phyloP scores from a whole-genome alignment of 2,113 vertebrate genomes.

The Meleagris gallopavo region DNA sequence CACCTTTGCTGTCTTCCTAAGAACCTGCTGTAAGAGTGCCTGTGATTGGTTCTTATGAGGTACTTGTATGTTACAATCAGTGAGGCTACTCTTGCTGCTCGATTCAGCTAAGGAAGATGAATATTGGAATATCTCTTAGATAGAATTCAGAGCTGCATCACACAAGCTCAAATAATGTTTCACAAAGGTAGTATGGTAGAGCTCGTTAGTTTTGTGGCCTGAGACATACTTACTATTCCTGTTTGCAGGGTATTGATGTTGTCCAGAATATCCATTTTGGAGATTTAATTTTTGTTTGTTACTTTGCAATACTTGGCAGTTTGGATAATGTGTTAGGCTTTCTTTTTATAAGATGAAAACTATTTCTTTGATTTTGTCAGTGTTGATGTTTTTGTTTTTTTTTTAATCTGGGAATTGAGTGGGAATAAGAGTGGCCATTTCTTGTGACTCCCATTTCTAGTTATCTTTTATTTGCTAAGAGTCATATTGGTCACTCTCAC shows the following conservation, averaged over 20 bases:
- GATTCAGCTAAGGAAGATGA: not conserved
- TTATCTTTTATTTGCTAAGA: conserved; percentile 32
- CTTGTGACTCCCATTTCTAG: conserved; percentile 4
- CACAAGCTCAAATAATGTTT: not conserved
- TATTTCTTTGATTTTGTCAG: not conserved
- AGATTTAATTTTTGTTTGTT: not conserved
- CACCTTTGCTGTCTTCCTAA: not conserved
- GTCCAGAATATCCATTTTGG: not conserved
- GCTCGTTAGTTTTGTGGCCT: not conserved
- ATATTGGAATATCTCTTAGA: not conserved
- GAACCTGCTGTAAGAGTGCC: not conserved
- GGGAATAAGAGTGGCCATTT: not conserved
- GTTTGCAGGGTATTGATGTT: not conserved
- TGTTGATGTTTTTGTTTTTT: not conserved
- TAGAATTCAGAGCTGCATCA: not conserved
- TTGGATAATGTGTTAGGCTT: not conserved
- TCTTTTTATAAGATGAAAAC: not conserved
- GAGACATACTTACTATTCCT: not conserved
- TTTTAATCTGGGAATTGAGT: conserved; percentile 8
- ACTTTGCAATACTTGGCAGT: not conserved
- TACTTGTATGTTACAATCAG: not conserved
- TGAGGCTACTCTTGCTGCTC: not conserved
- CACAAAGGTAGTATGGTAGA: not conserved
- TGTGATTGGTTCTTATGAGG: not conserved
- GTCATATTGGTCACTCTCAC: not conserved